Evolutionary conservation across 2,797 vertebrate genomes (phyloP), one percentile per base, ranked within the genome.

Genomic region (Rhinatrema bivittatum): DNA sequence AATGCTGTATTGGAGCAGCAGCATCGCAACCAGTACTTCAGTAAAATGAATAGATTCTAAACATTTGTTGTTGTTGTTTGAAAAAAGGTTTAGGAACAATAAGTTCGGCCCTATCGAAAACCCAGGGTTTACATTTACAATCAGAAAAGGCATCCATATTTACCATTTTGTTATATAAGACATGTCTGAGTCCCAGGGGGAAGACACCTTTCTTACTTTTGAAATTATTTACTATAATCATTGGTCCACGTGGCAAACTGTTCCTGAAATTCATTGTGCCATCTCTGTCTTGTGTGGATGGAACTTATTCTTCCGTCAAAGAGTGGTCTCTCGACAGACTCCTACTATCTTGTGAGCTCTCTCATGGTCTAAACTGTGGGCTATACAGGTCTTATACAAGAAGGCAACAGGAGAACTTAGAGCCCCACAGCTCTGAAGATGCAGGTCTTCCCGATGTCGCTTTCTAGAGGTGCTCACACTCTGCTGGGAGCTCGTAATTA

Each of bases 241-340:
- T 42, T 39, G 42, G 4, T 60, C 9, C 25, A 44, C 42, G 54
- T 60, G 16, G 22, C 25, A 27, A 40, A 40, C 22, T 39, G 56
- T 34, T 57, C 38, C 37, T 25, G 0, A 6, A 1, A 2, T 12
- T 16, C 12, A 31, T 3, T 9, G n/a, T 9, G 13, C 11, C n/a
- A n/a, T 32, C 36, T 23, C 27, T 29, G 33, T 5, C n/a, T n/a
- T 13, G 34, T 31, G 23, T 49, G 42, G 32, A 46, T 42, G 53
- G 0, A 2, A 5, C n/a, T 38, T 16, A 20, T 18, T 42, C 17
- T 28, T 23, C 16, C 1, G n/a, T 94, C 87, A 93, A 39, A 93
- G 90, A 74, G 90, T 81, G 38, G 90, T 94, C 72, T 94, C 91
- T 64, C 81, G 85, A 72, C 78, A 90, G 46, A 89, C 78, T 52